A percentile compares a stretch with the other conserved stretches of the same genome.
Evolutionary conservation across 2,113 vertebrate genomes (phyloP).

Genomic region (Ancistrus triradiatus): DNA sequence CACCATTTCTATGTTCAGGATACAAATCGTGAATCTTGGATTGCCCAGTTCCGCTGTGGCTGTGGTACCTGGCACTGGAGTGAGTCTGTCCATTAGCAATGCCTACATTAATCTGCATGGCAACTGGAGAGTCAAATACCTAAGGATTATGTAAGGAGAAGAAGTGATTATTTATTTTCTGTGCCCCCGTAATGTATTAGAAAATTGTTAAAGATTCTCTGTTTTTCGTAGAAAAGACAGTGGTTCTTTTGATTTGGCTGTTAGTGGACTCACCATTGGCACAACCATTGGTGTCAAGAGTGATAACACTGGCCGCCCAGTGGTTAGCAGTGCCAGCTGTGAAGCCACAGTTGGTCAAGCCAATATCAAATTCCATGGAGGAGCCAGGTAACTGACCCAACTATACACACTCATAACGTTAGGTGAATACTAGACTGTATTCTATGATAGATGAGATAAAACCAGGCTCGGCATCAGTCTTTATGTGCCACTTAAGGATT

Average conservation of each 20-base stretch:
- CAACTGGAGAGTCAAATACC: constrained; percentile 68
- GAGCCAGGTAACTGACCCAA: constrained; percentile 58
- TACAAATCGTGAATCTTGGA: constrained; percentile 54
- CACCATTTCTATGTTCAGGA: constrained; percentile 44
- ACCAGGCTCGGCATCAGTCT: no score
- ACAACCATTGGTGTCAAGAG: constrained; percentile 50
- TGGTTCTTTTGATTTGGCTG: constrained; percentile 63
- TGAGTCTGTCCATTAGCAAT: constrained; percentile 58
- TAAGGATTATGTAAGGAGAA: constrained; percentile 59
- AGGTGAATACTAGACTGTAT: no score
- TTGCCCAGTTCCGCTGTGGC: constrained; percentile 56
- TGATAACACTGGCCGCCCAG: constrained; percentile 61
- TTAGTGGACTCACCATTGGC: constrained; percentile 53
- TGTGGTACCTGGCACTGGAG: constrained; percentile 57
- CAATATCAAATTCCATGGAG: constrained; percentile 61
- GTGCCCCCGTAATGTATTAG: background rate
- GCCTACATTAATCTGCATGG: constrained; percentile 62
- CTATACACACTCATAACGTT: no score
- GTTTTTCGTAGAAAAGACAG: constrained; percentile 58
- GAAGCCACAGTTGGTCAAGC: constrained; percentile 43
- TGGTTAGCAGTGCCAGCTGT: constrained; percentile 53
- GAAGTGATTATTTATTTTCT: background rate
- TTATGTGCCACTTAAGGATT: no score
- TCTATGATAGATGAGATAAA: no score
- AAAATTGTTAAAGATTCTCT: background rate